Evolutionary conservation across 2,888 invertebrate genomes (phyloP).

Genomic region (Catocala sponsa): DNA sequence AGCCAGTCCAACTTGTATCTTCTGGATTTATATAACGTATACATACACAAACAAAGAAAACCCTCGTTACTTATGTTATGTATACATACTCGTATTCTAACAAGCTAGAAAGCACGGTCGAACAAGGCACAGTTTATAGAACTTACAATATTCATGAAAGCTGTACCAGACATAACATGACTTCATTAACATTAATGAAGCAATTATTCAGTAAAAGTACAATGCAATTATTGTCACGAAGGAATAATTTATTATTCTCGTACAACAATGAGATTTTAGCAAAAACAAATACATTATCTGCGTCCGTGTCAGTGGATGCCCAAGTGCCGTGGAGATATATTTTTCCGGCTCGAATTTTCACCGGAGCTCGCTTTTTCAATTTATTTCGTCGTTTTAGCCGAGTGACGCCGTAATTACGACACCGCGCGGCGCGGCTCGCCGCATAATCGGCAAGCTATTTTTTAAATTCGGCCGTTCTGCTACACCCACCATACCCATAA

Average conservation of each 20-base stretch:
- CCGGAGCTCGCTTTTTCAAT: conserved; percentile 82
- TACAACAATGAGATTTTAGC: conserved; percentile 76
- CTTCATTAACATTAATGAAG: conserved; percentile 74
- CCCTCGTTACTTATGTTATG: not conserved
- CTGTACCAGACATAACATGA: conserved; percentile 46
- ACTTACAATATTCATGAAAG: conserved; percentile 19
- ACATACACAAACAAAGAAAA: not conserved
- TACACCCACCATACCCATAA: conserved; percentile 41
- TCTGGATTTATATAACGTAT: not conserved
- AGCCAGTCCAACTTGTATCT: not conserved
- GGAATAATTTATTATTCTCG: conserved; percentile 72
- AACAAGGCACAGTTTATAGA: not conserved
- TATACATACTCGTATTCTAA: no score
- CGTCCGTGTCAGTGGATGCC: conserved; percentile 72
- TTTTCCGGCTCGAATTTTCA: conserved; percentile 77
- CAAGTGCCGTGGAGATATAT: conserved; percentile 77
- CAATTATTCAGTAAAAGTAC: conserved; percentile 69
- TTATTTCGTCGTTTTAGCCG: conserved; percentile 83
- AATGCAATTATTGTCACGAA: conserved; percentile 65
- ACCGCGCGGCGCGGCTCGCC: conserved; percentile 65
- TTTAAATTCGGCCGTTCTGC: conserved; percentile 57
- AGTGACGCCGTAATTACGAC: conserved; percentile 82
- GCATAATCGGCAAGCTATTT: conserved; percentile 72
- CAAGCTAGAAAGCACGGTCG: no score
- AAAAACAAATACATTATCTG: conserved; percentile 83